Base-by-base conservation (phyloP, 2,113 vertebrate species). In the Gavialis gangeticus region DNA sequence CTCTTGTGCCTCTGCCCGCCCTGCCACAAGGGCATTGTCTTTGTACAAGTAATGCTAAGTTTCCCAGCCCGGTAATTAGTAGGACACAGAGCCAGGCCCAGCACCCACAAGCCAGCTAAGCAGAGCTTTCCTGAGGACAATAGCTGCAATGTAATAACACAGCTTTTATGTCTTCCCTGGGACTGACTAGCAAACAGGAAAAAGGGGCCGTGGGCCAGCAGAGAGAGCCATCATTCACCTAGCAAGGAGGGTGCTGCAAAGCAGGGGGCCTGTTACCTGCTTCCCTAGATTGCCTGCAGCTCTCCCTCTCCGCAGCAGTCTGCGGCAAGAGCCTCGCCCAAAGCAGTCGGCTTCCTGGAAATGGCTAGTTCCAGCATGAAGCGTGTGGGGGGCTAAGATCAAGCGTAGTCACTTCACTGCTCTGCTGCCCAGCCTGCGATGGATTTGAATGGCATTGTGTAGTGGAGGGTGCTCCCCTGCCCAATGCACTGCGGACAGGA, bases 281-380 rank as follows among this genome's bases (percentile, higher is more conserved):
- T 22, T 22, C 87, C 37, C 55, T 46, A 54, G 6, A 1, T 16
- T 55, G n/a, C 71, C 25, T 21, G n/a, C 30, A 34, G 67, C n/a
- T 12, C 67, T 69, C 67, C 30, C 17, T 30, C 64, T 30, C 64
- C 66, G 30, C 19, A n/a, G 17, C 66, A 4, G 17, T 67, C 71
- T 79, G 60, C 28, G 56, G n/a, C 58, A 56, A 58, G 11, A 24
- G 17, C 4, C 46, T 11, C 0, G 58, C 0, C 10, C 27, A 17
- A 60, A 55, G 1, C n/a, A 6, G 4, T 21, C 0, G 4, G 21
- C 59, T 9, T 14, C 30, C 56, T 2, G 15, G 3, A 34, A 1
- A 4, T 15, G 77, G 28, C 1, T 73, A 18, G 71, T 67, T 66
- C 6, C 63, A 5, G 63, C 3, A 3, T 81, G 46, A 84, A 25